Base-by-base conservation (phyloP, 2,113 vertebrate genomes). In the Cygnus buccinator region DNA sequence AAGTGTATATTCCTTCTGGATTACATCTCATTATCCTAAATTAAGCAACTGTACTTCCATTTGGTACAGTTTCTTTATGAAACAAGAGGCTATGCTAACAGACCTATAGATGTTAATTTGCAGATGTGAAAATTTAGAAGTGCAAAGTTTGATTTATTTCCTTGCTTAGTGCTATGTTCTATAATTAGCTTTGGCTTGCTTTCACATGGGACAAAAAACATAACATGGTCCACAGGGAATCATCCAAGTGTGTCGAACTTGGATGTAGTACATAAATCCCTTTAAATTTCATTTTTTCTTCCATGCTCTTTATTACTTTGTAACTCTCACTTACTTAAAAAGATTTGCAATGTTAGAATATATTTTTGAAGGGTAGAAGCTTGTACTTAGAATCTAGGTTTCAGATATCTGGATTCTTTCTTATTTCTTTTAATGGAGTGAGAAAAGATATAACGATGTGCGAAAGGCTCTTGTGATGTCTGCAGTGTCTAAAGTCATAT, bases 141-240 rank as follows among this genome's bases (percentile, higher is more conserved):
- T 39, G 59, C 62, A 76, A 92, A 94, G 37, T 29, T 90, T 92
- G 82, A 94, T 92, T 96, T 97, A 83, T 94, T 96, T 96, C 35
- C 73, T 94, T 85, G 59, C 35, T 63, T 35, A 62, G 31, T 48
- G 74, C 62, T 65, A 3, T 89, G 71, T 74, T 77, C 87, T 90
- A 78, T 87, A 95, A 84, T 91, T 97, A 97, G 52, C 80, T 93
- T 96, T 81, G 79, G 80, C 57, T 95, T 89, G 54, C 55, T 97
- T 94, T 92, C 75, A 87, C 90, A 70, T 90, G 65, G 84, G 89
- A 92, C 41, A 95, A 52, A 82, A 93, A 83, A 0, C 50, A 54
- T 70, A 90, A 35, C 17, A 6, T 84, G 55, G 90, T 97, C 79
- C 75, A 52, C 12, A 35, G 52, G 74, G 73, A 96, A 66, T 72